Percentiles rank a stretch among this genome's conserved stretches.
Conservation (phyloP, 2,888 invertebrate species). For the Cactoblastis cactorum region DNA sequence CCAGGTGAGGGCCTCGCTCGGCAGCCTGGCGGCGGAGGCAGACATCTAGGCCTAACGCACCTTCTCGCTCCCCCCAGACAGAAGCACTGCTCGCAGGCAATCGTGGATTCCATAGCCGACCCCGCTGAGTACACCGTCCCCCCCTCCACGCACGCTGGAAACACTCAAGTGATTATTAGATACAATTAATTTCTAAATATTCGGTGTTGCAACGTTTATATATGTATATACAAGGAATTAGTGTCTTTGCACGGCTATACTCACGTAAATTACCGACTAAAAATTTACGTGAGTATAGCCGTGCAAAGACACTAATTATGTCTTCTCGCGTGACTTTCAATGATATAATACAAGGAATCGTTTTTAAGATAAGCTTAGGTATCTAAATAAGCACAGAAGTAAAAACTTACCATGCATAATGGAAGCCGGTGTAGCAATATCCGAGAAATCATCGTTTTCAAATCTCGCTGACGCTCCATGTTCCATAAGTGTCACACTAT, state of each 20-base stretch:
- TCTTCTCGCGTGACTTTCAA: no score
- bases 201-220: background rate
- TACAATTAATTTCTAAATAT: constrained; percentile 19
- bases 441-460: constrained; percentile 34
- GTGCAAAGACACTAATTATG: no score
- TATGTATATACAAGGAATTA: no score
- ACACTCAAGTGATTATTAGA: constrained; percentile 39
- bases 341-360: no score
- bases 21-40: constrained; percentile 86
- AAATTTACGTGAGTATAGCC: no score
- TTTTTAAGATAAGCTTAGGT: no score
- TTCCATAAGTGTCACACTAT: constrained; percentile 49
- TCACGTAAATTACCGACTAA: no score
- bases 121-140: constrained; percentile 87
- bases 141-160: constrained; percentile 84
- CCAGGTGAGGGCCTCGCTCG: constrained; percentile 80
- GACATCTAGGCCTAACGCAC: constrained; percentile 90
- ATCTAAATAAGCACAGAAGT: background rate
- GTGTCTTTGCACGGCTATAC: no score
- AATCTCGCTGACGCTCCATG: constrained; percentile 39
- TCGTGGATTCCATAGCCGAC: constrained; percentile 89
- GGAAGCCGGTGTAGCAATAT: constrained; percentile 32
- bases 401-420: constrained; percentile 41
- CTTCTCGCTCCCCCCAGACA: constrained; percentile 86
- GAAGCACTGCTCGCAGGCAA: constrained; percentile 92